Evolutionary conservation across 2,888 invertebrate genomes (phyloP), one percentile per base, ranked within the genome.

Genomic region (Athrips mouffetella): DNA sequence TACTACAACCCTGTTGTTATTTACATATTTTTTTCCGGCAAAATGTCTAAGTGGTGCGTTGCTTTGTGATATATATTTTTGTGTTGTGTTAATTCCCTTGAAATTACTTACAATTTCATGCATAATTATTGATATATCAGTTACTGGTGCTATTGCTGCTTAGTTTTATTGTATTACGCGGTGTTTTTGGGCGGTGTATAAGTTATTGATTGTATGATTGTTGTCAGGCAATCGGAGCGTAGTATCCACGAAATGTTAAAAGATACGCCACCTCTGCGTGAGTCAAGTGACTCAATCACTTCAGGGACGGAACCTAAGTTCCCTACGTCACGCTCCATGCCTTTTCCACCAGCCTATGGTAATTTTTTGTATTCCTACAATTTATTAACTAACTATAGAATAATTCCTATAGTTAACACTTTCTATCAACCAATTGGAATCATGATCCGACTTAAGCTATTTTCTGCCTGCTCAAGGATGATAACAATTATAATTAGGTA

Each of bases 201-300:
- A 35, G 18, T 31, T 30, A 50, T 41, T 46, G 49, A 46, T 46
- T 50, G 31, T 46, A 5, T 41, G 23, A 16, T 50, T 58, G 47
- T 33, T 59, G 48, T 29, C 70, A 89, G 87, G 89, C 87, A 82
- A 66, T 89, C 84, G 21, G 93, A 93, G 73, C 89, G 93, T 59
- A 93, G 93, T 74, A 94, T 95, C 72, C 95, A 95, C 75, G 95
- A 95, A 87, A 95, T 95, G 95, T 79, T 95, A 52, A 95, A 94
- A 76, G 95, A 95, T 67, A 92, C 94, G 37, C 94, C 95, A 42
- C 91, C 94, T 29, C 90, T 94, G 67, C 94, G 94, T 58, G 94
- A 93, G 66, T 93, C 92, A 57, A 93, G 91, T 62, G 93, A 91
- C 68, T 92, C 93, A 27, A 92, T 94, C 58, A 94, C 93, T 57